Evolutionary conservation across 2,888 invertebrate species (phyloP), one percentile per base, ranked within the genome.

Genomic region (Lasioglossum marginatum): DNA sequence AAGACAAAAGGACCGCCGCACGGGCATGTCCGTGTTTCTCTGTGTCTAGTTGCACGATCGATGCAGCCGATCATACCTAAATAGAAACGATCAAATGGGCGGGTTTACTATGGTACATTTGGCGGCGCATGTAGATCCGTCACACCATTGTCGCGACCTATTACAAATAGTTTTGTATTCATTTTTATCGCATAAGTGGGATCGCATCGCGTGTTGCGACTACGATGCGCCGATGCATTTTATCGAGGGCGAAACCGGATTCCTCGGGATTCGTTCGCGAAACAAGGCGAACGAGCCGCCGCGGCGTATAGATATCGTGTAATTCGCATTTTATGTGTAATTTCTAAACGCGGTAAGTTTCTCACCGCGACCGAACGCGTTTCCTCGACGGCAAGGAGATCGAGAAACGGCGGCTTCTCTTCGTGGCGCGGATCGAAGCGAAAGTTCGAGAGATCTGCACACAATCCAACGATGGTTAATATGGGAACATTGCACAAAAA

Each of bases 401-500:
- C 60, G 66, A 43, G n/a, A 82, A 72, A n/a, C 71, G 63, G 60
- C 60, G 52, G 77, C 76, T 75, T 75, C 57, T 75, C 71, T 77
- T 79, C 80, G 70, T 60, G 70, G 76, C 66, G 79, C 76, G 77
- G 74, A 68, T 68, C 34, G 34, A 75, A 76, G 77, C 74, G 70
- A 52, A 77, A 78, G 71, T 78, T 73, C 72, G 77, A 72, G 60
- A 80, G 70, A 82, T 34, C 16, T 34, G 34, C 19, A 63, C 0
- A 40, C 83, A 82, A 73, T 82, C 83, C 77, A 87, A 87, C 84
- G 81, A 89, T 86, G 90, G 88, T 90, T 89, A 88, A 88, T 76
- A 88, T 93, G 93, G 94, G 93, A 94, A 94, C 93, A 94, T 93
- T 93, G 93, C 93, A 93, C 92, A 92, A 92, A 91, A 74, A 74